These are phyloP conservation scores for Clanis bilineata DNA, from an alignment of 2,888 invertebrate genomes.

Conservation along the genomic window DNA sequence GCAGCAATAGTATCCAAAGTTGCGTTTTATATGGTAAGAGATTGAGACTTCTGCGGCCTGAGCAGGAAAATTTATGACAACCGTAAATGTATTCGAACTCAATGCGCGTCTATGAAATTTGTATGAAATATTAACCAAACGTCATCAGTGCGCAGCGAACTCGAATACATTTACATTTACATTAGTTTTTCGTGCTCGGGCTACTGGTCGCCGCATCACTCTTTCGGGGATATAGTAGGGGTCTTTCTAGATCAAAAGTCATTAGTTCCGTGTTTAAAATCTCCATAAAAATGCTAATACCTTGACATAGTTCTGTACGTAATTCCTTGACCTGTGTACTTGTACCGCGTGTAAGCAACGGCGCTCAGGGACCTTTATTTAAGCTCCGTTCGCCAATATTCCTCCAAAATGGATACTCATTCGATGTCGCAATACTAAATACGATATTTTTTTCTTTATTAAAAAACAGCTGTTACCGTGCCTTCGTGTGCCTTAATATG, in stretches of 20 bases:
- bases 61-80: too few species aligned
- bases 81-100: too few species aligned
- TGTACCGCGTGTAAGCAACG: conserved; percentile 8
- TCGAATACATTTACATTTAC: neutral
- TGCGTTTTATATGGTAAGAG: too few species aligned
- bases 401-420: conserved; percentile 11
- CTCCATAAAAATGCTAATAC: neutral
- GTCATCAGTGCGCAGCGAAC: too few species aligned
- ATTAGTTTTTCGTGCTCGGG: too few species aligned
- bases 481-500: neutral
- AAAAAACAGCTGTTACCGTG: neutral
- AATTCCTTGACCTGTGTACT: conserved; percentile 11
- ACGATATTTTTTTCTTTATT: conserved; percentile 12
- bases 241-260: too few species aligned
- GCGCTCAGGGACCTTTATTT: conserved; percentile 10
- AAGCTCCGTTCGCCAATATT: conserved; percentile 13
- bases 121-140: too few species aligned
- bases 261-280: neutral
- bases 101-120: too few species aligned
- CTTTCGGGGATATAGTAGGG: too few species aligned
- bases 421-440: conserved; percentile 12
- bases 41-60: too few species aligned
- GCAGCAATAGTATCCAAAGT: too few species aligned
- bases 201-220: too few species aligned
- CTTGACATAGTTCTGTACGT: conserved; percentile 1